Evolutionary conservation across 2,888 invertebrate species (phyloP), one percentile per base, ranked within the genome.

Genomic region (Caenorhabditis imperialis): DNA sequence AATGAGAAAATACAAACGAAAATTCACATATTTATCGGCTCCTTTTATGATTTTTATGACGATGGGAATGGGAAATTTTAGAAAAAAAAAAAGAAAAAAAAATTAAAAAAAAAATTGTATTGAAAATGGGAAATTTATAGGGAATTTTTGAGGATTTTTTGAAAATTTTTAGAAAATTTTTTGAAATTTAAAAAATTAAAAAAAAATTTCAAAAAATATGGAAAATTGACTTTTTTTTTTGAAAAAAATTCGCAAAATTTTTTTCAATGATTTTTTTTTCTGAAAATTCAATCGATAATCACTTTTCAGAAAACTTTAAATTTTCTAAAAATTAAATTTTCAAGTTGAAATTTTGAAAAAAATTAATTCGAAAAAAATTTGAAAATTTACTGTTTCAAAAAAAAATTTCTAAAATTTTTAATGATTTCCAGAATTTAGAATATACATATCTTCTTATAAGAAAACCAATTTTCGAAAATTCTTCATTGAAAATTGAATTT

Each of bases 211-310:
- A 7, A 10, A 30, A 30, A 30, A 6, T 30, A 7, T 30, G 30
- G 30, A 6, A n/a, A n/a, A n/a, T n/a, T 30, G 30, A 7, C 30
- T 30, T 30, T 10, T 7, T 30, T 30, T 30, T 30, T 30, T 30
- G 30, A 30, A 10, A 30, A 30, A 30, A 30, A 30, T 30, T 30
- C n/a, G 30, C 30, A 30, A 30, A 30, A 30, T 30, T 30, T 10
- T 30, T 6, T 30, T 7, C 6, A 30, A 30, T 30, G 44, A 88
- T 88, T 12, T 83, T 79, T 61, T 85, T 84, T 84, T 86, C 55
- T 42, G 78, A 75, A 55, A 20, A 48, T 10, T 42, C 6, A 16
- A 7, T 18, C 30, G 40, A 57, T 12, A 58, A 27, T 40, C 16
- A 27, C 0, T 51, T 51, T 55, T 20, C 22, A 14, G 40, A 20